Base-by-base conservation (phyloP, 2,797 vertebrate genomes). In the Mallotus villosus region DNA sequence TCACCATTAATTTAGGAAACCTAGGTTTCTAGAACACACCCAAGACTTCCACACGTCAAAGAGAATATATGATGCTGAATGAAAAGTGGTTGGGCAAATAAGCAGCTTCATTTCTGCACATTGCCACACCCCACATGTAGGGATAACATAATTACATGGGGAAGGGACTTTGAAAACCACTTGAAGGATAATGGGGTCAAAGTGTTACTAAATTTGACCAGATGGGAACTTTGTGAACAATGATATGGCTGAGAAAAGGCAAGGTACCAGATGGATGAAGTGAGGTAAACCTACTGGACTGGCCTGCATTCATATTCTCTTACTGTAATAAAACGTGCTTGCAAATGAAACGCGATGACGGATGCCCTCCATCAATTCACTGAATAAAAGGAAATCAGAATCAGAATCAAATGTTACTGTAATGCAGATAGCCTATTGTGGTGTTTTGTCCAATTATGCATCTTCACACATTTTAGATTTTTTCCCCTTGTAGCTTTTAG, bases 121-220 rank as follows among this genome's bases (percentile, higher is more conserved):
- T 53, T 7, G 86, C 86, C 91, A 87, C 92, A 90, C 92, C 92
- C 92, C 72, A 32, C 71, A 78, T 68, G 79, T 81, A 64, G 82
- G 83, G 82, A 77, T 75, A 68, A 61, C 74, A 78, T 93, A 93
- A 93, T 93, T 92, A 91, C 87, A 91, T 37, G 68, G 79, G 72
- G 21, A 74, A 75, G 77, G 74, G 63, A 61, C 73, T 58, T 63
- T 75, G 68, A 72, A 81, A 82, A 89, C 91, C 92, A 92, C 92
- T 89, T 92, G 65, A 93, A 92, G 72, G 74, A 60, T 11, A 22
- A 70, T 63, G 53, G 70, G 68, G 74, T 69, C 75, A 41, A 53
- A 8, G 73, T 81, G 82, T 77, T 80, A 76, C 87, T 91, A 88
- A 88, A 88, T 88, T 60, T 78, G 81, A 76, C 73, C 29, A 1